A percentile compares a stretch with the other conserved stretches of the same genome.
phyloP scores from a whole-genome alignment of 2,888 invertebrate species.

The Drosophila paucipuncta region DNA sequence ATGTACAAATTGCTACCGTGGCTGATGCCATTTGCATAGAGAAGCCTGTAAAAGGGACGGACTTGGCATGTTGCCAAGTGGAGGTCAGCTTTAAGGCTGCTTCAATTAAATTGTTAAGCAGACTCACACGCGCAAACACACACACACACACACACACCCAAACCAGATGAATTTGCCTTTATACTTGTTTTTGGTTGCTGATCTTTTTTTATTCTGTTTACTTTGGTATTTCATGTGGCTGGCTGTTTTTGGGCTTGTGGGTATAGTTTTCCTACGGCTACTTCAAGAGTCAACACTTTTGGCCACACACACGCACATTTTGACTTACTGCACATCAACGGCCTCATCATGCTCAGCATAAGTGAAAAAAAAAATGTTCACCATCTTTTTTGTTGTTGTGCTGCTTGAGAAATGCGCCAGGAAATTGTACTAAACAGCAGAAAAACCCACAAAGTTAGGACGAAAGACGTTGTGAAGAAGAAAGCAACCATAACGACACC shows the following conservation, averaged over 20 bases:
- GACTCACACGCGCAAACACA: constrained; percentile 10
- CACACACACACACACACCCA: constrained; percentile 11
- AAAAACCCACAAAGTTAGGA: constrained; percentile 47
- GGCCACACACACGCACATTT: constrained; percentile 35
- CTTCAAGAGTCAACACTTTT: constrained; percentile 60
- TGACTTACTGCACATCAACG: constrained; percentile 71
- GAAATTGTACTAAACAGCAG: constrained; percentile 72
- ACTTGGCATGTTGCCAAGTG: constrained; percentile 42
- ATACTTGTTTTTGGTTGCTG: constrained; percentile 29
- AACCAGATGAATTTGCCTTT: constrained; percentile 57
- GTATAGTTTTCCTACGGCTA: constrained; percentile 17
- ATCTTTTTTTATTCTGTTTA: constrained; percentile 30
- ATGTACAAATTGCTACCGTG: constrained; percentile 69
- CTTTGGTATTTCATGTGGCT: constrained; percentile 34
- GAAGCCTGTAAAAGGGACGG: constrained; percentile 33
- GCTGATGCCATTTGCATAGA: constrained; percentile 63
- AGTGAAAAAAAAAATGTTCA: constrained; percentile 64
- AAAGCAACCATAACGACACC: constrained; percentile 61
- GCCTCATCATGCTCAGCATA: constrained; percentile 61
- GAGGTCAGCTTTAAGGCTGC: constrained; percentile 67
- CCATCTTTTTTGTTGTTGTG: constrained; percentile 21
- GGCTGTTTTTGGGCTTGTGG: constrained; percentile 25
- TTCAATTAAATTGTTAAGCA: constrained; percentile 70
- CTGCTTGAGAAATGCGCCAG: constrained; percentile 70
- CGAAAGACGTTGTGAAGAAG: constrained; percentile 37